phyloP scores from a whole-genome alignment of 2,797 vertebrate genomes.

The Hoplostethus atlanticus region DNA sequence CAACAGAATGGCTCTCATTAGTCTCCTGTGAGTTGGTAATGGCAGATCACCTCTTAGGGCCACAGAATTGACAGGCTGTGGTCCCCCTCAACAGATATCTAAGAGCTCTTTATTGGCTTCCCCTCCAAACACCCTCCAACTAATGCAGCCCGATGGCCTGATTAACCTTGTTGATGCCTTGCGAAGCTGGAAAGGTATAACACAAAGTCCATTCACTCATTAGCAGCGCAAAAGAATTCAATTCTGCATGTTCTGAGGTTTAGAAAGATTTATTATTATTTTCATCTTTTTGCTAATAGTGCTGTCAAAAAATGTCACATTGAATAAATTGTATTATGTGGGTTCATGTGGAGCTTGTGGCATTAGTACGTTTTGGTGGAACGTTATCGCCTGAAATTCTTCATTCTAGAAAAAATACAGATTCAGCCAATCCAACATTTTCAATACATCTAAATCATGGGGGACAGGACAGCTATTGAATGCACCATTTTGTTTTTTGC shows the following conservation, averaged over 20 bases:
- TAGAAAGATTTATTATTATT: slow-evolving; percentile 61
- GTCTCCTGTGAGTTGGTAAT: slow-evolving; percentile 86
- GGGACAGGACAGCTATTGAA: slow-evolving; percentile 20
- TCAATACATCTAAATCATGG: slow-evolving; percentile 21
- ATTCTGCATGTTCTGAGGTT: slow-evolving; percentile 54
- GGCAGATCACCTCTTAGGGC: slow-evolving; percentile 85
- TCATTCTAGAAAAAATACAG: slow-evolving; percentile 22
- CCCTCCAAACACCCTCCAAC: slow-evolving; percentile 79
- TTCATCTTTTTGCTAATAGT: neutral
- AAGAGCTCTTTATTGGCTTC: slow-evolving; percentile 83
- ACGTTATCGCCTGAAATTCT: slow-evolving; percentile 18
- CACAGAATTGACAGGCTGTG: slow-evolving; percentile 84
- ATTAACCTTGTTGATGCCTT: slow-evolving; percentile 83
- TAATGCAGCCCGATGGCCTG: slow-evolving; percentile 82
- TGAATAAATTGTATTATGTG: slow-evolving; percentile 11
- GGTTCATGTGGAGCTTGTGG: slow-evolving; percentile 45
- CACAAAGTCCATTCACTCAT: slow-evolving; percentile 80
- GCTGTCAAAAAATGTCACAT: neutral
- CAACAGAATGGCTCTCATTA: slow-evolving; percentile 87
- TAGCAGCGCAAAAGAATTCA: slow-evolving; percentile 64
- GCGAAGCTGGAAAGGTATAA: slow-evolving; percentile 82
- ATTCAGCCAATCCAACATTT: slow-evolving; percentile 2
- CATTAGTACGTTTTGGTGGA: neutral
- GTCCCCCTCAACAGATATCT: slow-evolving; percentile 85
- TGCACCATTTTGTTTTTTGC: slow-evolving; percentile 31